Conservation (phyloP, 2,113 vertebrate genomes). For the Clarias macrocephalus region DNA sequence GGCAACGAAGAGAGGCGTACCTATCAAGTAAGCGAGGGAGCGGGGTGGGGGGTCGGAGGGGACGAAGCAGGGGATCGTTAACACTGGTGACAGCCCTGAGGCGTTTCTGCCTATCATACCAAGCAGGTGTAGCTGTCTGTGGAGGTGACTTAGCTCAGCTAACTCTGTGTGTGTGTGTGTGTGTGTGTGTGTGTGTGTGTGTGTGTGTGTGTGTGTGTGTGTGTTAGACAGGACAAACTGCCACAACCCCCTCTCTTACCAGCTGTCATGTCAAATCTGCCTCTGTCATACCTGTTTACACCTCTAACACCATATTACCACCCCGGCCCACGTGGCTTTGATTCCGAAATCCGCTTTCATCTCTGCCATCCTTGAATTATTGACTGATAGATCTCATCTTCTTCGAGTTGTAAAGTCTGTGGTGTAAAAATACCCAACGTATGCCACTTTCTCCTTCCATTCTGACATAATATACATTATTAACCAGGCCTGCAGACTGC, state of each 20-base stretch:
- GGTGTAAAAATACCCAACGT: slow-evolving; percentile 45
- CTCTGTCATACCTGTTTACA: slow-evolving; percentile 64
- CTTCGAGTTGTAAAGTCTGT: slow-evolving; percentile 12
- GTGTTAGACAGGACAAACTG: slow-evolving; percentile 22
- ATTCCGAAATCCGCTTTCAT: slow-evolving; percentile 26
- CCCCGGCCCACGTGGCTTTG: slow-evolving; percentile 21
- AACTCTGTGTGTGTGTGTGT: slow-evolving; percentile 30
- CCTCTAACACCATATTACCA: slow-evolving; percentile 55
- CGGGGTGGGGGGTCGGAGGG: not conserved
- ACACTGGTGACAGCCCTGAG: slow-evolving; percentile 45
- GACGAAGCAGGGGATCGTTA: slow-evolving; percentile 13
- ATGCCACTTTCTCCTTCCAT: slow-evolving; percentile 29
- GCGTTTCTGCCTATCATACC: slow-evolving; percentile 47
- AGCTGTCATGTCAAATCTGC: slow-evolving; percentile 55
- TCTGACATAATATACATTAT: slow-evolving; percentile 40
- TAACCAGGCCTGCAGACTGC: slow-evolving; percentile 21
- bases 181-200: slow-evolving; percentile 39
- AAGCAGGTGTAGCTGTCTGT: slow-evolving; percentile 61
- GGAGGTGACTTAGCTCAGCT: slow-evolving; percentile 32
- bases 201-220: slow-evolving; percentile 27
- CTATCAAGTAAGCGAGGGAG: slow-evolving; percentile 44
- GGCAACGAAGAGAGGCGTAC: slow-evolving; percentile 54
- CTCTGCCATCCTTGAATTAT: slow-evolving; percentile 48
- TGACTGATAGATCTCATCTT: slow-evolving; percentile 43
- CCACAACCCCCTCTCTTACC: slow-evolving; percentile 18